Evolutionary conservation across 2,888 invertebrate species (phyloP).

Genomic region (Tromatobia lineatoria): DNA sequence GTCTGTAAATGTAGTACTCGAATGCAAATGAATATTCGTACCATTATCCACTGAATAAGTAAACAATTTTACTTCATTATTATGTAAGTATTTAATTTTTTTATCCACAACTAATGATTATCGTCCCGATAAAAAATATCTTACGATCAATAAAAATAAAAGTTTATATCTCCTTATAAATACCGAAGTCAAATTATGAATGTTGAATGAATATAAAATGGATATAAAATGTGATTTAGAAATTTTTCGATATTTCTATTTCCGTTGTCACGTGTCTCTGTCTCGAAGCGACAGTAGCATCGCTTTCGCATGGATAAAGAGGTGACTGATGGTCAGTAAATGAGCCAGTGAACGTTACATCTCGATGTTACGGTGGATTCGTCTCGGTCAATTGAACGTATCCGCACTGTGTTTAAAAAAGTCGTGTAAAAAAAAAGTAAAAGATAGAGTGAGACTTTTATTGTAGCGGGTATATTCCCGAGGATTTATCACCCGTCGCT

Average conservation of each 20-base stretch:
- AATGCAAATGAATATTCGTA: too few relatives aligned
- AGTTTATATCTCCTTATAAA: background rate
- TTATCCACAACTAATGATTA: too few relatives aligned
- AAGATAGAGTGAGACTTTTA: constrained; percentile 46
- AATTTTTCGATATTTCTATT: background rate
- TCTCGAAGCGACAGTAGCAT: background rate
- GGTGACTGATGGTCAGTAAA: background rate
- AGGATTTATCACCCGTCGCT: constrained; percentile 53
- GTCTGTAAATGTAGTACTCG: too few relatives aligned
- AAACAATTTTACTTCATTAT: too few relatives aligned
- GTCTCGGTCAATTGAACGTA: constrained; percentile 34
- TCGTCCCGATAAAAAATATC: too few relatives aligned
- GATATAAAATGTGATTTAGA: background rate
- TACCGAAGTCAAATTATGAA: background rate
- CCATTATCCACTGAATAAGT: too few relatives aligned
- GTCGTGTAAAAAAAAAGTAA: background rate
- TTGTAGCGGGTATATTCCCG: constrained; percentile 11
- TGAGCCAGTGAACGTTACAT: constrained; percentile 35
- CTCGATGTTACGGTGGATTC: constrained; percentile 55
- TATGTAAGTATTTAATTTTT: too few relatives aligned
- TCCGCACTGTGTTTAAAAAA: constrained; percentile 14
- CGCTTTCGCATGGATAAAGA: background rate
- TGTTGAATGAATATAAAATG: background rate
- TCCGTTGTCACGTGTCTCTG: background rate
- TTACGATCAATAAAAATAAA: background rate